Base-by-base conservation (phyloP, 2,888 invertebrate genomes). In the Nasonia oneida region DNA sequence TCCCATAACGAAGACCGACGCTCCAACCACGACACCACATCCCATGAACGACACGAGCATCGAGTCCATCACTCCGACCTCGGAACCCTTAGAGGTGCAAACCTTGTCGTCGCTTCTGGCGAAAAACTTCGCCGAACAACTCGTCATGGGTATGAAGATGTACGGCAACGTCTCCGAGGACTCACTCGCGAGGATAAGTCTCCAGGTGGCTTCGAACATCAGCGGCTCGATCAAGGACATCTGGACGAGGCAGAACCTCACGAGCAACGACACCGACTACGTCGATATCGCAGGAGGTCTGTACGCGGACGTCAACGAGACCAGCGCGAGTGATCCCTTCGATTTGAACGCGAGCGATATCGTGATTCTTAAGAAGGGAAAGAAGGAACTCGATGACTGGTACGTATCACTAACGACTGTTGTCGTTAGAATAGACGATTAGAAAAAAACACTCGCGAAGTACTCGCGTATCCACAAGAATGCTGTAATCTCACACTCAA, bases 351-450 rank as follows among this genome's bases (percentile, higher is more conserved):
- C 33, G 0, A 73, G 39, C 2, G 64, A 61, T 10, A 4, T 81
- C 3, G 2, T 73, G 6, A 23, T 67, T 29, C 53, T 80, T 23
- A 10, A 50, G 0, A 74, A 74, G 2, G 50, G 37, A 18, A 75
- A 95, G 89, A 94, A 94, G 14, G 94, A 95, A 81, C 94, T 95
- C 92, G 95, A 95, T 90, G 95, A 95, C 83, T 96, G 96, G 87
- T 87, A 75, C 23, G 33, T n/a, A 4, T 12, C 2, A 67, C 33
- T 74, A 23, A 23, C 23, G 23, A 23, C 6, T 10, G 18, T 76
- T 37, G 18, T 76, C n/a, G 29, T 23, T 75, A 23, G 2, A 18
- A 39, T 71, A 29, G 14, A 15, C 18, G 53, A 53, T 71, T 33
- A 37, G 18, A 71, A 14, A 33, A 18, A 73, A 37, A 73, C n/a